These are phyloP conservation scores for Sipha flava DNA, from an alignment of 1,140 invertebrate genomes.

Conservation along the genomic window DNA sequence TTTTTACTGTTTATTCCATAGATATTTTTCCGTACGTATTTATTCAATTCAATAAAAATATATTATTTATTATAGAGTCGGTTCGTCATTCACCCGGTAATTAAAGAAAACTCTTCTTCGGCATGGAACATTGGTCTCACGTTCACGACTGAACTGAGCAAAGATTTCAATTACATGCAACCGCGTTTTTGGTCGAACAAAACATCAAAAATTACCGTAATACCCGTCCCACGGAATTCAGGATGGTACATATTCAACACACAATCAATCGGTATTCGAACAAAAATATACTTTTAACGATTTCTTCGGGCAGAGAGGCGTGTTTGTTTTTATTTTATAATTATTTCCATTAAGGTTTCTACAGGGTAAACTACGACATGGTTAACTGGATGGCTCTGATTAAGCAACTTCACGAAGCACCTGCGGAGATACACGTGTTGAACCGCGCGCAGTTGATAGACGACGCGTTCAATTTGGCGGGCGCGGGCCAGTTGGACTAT, in stretches of 20 bases:
- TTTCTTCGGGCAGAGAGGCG: no score
- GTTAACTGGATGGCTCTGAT: slow-evolving; percentile 57
- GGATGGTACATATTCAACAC: slow-evolving; percentile 21
- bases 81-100: not conserved
- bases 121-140: not conserved
- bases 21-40: no score
- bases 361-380: slow-evolving; percentile 65
- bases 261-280: no score
- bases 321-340: no score
- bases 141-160: not conserved
- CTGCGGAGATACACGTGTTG: slow-evolving; percentile 51
- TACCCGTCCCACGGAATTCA: fast-evolving
- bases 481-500: slow-evolving; percentile 42
- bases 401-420: not conserved
- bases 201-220: not conserved
- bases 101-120: not conserved
- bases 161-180: not conserved
- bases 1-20: no score
- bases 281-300: no score
- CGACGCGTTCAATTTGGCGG: slow-evolving; percentile 68
- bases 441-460: slow-evolving; percentile 76
- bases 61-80: not conserved
- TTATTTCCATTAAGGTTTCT: slow-evolving; percentile 50
- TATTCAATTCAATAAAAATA: no score
- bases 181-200: not conserved